Conservation (phyloP, 2,113 vertebrate species). For the Stercorarius parasiticus region DNA sequence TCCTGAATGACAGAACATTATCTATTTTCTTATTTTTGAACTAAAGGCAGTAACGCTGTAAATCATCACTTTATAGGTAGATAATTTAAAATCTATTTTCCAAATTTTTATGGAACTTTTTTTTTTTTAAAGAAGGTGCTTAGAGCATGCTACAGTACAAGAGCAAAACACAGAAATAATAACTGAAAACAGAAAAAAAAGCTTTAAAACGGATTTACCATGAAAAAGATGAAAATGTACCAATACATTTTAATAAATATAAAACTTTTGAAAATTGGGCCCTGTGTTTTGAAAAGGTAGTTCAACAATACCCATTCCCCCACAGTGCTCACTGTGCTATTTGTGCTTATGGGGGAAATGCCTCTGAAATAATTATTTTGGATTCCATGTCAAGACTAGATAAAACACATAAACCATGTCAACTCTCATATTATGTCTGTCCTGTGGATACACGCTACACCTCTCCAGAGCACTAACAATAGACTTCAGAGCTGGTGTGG, state of each 20-base stretch:
- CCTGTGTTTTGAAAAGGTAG: slow-evolving; percentile 56
- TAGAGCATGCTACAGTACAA: slow-evolving; percentile 70
- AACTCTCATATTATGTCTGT: not conserved
- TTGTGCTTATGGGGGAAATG: slow-evolving; percentile 25
- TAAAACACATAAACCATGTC: slow-evolving; percentile 7
- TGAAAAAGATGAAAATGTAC: slow-evolving; percentile 55
- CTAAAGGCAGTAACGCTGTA: slow-evolving; percentile 65
- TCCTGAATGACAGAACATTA: slow-evolving; percentile 59
- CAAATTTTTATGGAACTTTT: slow-evolving; percentile 58
- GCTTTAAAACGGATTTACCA: slow-evolving; percentile 43
- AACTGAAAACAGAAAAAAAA: slow-evolving; percentile 23
- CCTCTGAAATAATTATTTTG: not conserved
- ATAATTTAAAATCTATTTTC: slow-evolving; percentile 61
- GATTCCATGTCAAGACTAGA: slow-evolving; percentile 7
- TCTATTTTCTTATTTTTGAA: slow-evolving; percentile 23
- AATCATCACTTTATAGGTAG: slow-evolving; percentile 53
- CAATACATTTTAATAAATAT: slow-evolving; percentile 43
- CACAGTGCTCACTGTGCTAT: slow-evolving; percentile 62
- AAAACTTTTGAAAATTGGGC: slow-evolving; percentile 70
- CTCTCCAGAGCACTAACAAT: not conserved
- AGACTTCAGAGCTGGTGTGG: not conserved
- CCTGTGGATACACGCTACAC: not conserved
- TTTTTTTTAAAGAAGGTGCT: slow-evolving; percentile 65
- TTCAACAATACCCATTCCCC: slow-evolving; percentile 45
- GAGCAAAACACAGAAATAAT: slow-evolving; percentile 58